Percentiles rank a stretch among this genome's conserved stretches.
phyloP scores from a whole-genome alignment of 2,113 vertebrate genomes.

The Ariopsis seemanni region DNA sequence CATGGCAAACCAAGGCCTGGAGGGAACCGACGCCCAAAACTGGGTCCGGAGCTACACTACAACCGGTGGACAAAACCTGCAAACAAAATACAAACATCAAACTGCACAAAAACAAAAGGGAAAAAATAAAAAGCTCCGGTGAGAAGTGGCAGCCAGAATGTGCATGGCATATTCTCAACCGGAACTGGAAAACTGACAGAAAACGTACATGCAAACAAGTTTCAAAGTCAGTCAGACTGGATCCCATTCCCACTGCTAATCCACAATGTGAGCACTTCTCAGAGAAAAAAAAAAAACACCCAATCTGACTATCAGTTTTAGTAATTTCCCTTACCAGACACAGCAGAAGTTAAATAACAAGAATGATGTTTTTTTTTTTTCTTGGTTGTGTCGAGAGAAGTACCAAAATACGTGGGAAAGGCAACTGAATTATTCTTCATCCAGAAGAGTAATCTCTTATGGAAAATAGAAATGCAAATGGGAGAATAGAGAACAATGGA shows the following conservation, averaged over 20 bases:
- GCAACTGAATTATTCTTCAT: not conserved
- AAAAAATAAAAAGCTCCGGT: too few relatives aligned
- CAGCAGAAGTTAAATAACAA: not conserved
- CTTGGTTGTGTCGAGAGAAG: conserved; percentile 1
- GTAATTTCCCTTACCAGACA: not conserved
- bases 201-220: too few relatives aligned
- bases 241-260: not conserved
- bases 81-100: too few relatives aligned
- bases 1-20: too few relatives aligned
- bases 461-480: conserved; percentile 9
- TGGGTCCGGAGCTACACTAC: too few relatives aligned
- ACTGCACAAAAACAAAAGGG: too few relatives aligned
- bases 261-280: not conserved
- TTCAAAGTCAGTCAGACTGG: not conserved
- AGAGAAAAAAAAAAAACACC: not conserved
- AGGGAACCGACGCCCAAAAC: too few relatives aligned
- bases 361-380: conserved; percentile 17
- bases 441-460: not conserved
- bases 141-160: too few relatives aligned
- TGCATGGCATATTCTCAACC: too few relatives aligned
- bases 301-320: conserved; percentile 19
- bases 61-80: too few relatives aligned
- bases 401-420: conserved; percentile 2
- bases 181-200: too few relatives aligned
- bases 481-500: conserved; percentile 32